Conservation (phyloP, 2,888 invertebrate genomes). For the Buathra laborator region DNA sequence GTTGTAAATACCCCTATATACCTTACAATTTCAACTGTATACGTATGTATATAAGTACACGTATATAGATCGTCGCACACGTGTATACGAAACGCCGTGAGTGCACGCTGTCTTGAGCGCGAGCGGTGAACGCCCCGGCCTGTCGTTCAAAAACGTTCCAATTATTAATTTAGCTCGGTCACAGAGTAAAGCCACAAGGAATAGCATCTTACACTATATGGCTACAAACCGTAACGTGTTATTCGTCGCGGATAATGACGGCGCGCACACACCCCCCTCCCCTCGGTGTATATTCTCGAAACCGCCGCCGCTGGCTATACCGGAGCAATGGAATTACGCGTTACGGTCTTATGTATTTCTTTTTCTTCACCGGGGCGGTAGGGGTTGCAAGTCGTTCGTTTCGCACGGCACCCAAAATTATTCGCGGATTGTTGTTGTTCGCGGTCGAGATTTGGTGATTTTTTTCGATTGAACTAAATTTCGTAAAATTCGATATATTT, state of each 20-base stretch:
- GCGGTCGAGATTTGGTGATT: not conserved
- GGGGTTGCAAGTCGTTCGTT: slow-evolving; percentile 8
- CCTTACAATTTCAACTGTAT: slow-evolving; percentile 42
- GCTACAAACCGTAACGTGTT: slow-evolving; percentile 73
- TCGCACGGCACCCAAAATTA: slow-evolving; percentile 15
- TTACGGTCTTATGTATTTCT: slow-evolving; percentile 45
- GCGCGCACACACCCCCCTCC: slow-evolving; percentile 57
- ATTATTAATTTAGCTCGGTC: slow-evolving; percentile 81
- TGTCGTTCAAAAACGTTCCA: slow-evolving; percentile 74
- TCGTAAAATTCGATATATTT: too few species aligned
- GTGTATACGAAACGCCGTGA: not conserved
- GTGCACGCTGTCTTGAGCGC: slow-evolving; percentile 24
- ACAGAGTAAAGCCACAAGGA: slow-evolving; percentile 70
- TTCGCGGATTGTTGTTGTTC: not conserved
- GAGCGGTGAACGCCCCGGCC: slow-evolving; percentile 46
- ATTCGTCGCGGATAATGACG: slow-evolving; percentile 77
- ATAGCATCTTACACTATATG: slow-evolving; percentile 33
- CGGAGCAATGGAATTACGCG: slow-evolving; percentile 57
- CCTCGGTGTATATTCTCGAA: not conserved
- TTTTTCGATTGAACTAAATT: too few species aligned
- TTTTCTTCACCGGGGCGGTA: not conserved
- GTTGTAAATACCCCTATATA: slow-evolving; percentile 45
- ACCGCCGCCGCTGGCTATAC: not conserved
- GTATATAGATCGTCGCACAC: not conserved
- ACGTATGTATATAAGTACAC: not conserved